Base-by-base conservation (phyloP, 2,797 vertebrate species). In the Argentina silus region DNA sequence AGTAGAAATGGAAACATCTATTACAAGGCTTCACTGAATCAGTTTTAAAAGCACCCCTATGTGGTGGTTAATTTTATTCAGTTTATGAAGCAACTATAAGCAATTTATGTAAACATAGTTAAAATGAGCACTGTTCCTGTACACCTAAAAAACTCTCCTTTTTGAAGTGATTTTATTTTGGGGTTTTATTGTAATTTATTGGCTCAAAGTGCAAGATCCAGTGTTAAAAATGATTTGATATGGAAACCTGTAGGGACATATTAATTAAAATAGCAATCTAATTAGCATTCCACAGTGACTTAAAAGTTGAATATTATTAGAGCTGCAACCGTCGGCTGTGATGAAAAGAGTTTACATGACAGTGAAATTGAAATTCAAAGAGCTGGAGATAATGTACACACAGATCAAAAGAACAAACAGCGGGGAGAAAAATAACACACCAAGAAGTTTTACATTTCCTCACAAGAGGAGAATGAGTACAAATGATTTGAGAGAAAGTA, bases 251-350 rank as follows among this genome's bases (percentile, higher is more conserved):
- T 86, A 90, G 93, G 91, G 93, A 94, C 90, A 90, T 91, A 94
- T 95, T 94, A 93, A 94, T 95, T 93, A 92, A 94, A 94, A 93
- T 91, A 91, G 89, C 89, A 93, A 88, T 90, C 86, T 94, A 93
- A 95, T 94, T 94, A 94, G 92, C 93, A 94, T 94, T 94, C 93
- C 90, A 77, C 91, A 90, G 91, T 93, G 93, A 93, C 92, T 93
- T 91, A 93, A 95, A 93, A 94, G 91, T 92, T 93, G 93, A 93
- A 94, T 93, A 93, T 94, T 94, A 94, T 93, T 94, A 94, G 89
- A 93, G 92, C 89, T 81, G 90, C 90, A 91, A 89, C 90, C 88
- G 78, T 93, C 90, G 90, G 91, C 83, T 86, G 88, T 90, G 92
- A 94, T 94, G 91, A 93, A 93, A 93, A 91, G 92, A 91, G 90